Evolutionary conservation across 2,113 vertebrate genomes (phyloP), one percentile per base, ranked within the genome.

Genomic region (Rhinoderma darwinii): DNA sequence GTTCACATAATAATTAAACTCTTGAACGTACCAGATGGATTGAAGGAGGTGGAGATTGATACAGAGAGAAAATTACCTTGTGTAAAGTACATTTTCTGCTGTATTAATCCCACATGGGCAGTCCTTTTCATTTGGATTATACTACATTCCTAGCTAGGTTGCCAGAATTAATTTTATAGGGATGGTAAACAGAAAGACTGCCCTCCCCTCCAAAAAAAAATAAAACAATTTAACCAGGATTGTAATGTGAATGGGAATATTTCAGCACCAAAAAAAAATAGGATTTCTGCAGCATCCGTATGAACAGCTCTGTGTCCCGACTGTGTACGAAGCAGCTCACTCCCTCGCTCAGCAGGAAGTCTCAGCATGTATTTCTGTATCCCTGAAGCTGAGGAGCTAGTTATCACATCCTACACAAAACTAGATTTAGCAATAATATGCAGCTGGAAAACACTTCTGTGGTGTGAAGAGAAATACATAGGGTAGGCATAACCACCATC

Each of bases 1-100:
- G 88, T 89, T 86, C 89, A 89, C 89, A 84, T 92, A 82, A 89
- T 92, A 94, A 93, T 94, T 94, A 95, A 91, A 92, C 89, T 92
- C 76, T 79, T 59, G 68, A 74, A 90, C 92, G 92, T 90, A 90
- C 90, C 93, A 93, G 92, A 93, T 93, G 93, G 88, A 88, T 91
- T 86, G 87, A 86, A 92, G 92, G 93, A 89, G 89, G 84, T 91
- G 90, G 91, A 93, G n/a, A 94, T 94, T 91, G 92, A 89, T 90
- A 92, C 51, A 54, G 83, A 25, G 88, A 32, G 78, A 86, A 17
- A 43, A 86, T 91, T 89, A 70, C 79, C 83, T 90, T 91, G 88
- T 88, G 51, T 88, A 61, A 87, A 88, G 17, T 89, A 81, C 66
- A 73, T 80, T 78, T 91, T 44, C 88, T 89, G 70, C 20, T 86